Base-by-base conservation (phyloP, 2,797 vertebrate genomes). In the Danionella dracula region DNA sequence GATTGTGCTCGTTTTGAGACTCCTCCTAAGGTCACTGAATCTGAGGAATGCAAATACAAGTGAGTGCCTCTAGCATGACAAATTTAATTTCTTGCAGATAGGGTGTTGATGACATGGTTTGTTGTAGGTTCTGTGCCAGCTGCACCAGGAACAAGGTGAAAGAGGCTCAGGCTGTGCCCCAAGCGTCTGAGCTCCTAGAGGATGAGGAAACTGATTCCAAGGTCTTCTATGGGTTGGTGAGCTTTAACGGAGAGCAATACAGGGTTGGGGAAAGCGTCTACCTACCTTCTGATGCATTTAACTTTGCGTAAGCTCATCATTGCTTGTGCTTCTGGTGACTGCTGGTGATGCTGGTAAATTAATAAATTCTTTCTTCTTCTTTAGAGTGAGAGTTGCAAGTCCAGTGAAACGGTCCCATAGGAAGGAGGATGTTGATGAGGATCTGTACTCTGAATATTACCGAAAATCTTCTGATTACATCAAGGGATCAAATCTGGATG, bases 401-500 rank as follows among this genome's bases (percentile, higher is more conserved):
- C 95, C 96, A 0, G 79, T 90, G 75, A 98, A 97, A 68, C 85
- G 95, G 4, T 87, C 93, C 0, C 89, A 91, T 10, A 87, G 89
- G 50, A 99, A 96, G 73, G 94, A 98, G 3, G 91, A 95, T 0
- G 93, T 94, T 73, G 93, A 99, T 1, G 96, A 98, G 66, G 94
- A 94, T 8, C 80, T 97, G 58, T 93, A 97, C 71, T 95, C 96
- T 0, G 96, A 99, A 75, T 94, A 98, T 69, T 99, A 99, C 85
- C 89, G 96, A 3, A 99, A 98, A 32, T 96, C 91, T 11, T 98
- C 96, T 0, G 96, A 99, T 74, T 99, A 99, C 81, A 98, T 99
- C 72, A 99, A 99, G 72, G 96, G 96, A 4, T 98, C 95, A 76
- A 99, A 99, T 85, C 80, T 92, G 72, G 93, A 98, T 0, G 94